Base-by-base conservation (phyloP, 2,797 vertebrate genomes). In the Oryzias dopingdopingensis region DNA sequence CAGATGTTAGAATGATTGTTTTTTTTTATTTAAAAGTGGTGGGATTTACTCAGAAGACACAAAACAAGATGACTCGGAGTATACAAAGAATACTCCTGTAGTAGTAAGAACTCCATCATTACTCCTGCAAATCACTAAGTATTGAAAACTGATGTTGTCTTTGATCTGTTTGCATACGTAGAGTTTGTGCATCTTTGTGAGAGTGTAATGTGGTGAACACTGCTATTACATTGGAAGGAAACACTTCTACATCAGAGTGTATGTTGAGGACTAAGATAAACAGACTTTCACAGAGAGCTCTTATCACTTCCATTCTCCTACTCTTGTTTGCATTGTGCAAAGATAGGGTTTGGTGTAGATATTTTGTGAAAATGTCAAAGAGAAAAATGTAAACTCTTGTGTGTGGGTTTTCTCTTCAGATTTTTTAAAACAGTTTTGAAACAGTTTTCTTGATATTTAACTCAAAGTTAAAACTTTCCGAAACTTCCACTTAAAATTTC, bases 211-310 rank as follows among this genome's bases (percentile, higher is more conserved):
- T 32, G 29, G 29, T 32, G 29, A 32, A 32, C 59, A 18, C 62
- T 62, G 51, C 76, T 81, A 88, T 86, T 86, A 88, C 74, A 37
- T 80, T 91, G 89, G 90, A 90, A 90, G 90, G 90, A 92, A 92
- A 86, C 86, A 91, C 90, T 91, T 90, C 89, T 83, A 83, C 83
- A 75, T 84, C 80, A 58, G 82, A 90, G 86, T 88, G 84, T 91
- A 88, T 90, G 91, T 89, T 89, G 88, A 88, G 86, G 89, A 91
- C 91, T 90, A 89, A 84, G 88, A 91, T 89, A 89, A 92, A 92
- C 89, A 90, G 75, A 79, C 86, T 82, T 83, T 86, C 92, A 92
- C 88, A 88, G 88, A 88, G 85, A 85, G 79, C 85, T 85, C 90
- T 91, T 90, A 91, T 87, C 68, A 59, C 81, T 88, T 90, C 81